Evolutionary conservation across 2,888 invertebrate genomes (phyloP).

Genomic region (Hartigia nigra): DNA sequence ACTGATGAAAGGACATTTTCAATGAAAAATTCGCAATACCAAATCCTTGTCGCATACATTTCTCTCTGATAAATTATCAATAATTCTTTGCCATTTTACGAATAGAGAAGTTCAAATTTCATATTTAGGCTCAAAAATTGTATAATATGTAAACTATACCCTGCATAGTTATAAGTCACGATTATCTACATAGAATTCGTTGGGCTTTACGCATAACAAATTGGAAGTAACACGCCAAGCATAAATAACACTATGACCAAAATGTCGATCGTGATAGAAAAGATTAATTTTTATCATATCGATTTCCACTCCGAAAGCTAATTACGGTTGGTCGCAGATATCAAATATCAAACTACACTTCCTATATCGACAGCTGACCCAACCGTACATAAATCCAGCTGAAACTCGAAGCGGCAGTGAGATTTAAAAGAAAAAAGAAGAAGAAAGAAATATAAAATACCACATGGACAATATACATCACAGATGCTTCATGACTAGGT

Average conservation of each 20-base stretch:
- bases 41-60: not conserved
- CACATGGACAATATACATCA: not conserved
- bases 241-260: not conserved
- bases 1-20: not conserved
- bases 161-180: not conserved
- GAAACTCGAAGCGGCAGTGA: not conserved
- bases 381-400: not conserved
- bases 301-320: not conserved
- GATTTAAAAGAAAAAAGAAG: not conserved
- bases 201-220: not conserved
- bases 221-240: not conserved
- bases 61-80: not conserved
- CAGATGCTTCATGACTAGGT: not conserved
- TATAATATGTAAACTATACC: not conserved
- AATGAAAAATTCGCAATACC: not conserved
- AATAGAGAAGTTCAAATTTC: not conserved
- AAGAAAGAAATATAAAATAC: not conserved
- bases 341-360: not conserved
- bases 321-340: not conserved
- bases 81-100: not conserved
- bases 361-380: not conserved
- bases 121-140: not conserved
- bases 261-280: not conserved
- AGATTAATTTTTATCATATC: not conserved
- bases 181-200: not conserved